Percentiles rank a stretch among this genome's conserved stretches.
Conservation (phyloP, 2,113 vertebrate genomes). For the Cichladusa arquata region DNA sequence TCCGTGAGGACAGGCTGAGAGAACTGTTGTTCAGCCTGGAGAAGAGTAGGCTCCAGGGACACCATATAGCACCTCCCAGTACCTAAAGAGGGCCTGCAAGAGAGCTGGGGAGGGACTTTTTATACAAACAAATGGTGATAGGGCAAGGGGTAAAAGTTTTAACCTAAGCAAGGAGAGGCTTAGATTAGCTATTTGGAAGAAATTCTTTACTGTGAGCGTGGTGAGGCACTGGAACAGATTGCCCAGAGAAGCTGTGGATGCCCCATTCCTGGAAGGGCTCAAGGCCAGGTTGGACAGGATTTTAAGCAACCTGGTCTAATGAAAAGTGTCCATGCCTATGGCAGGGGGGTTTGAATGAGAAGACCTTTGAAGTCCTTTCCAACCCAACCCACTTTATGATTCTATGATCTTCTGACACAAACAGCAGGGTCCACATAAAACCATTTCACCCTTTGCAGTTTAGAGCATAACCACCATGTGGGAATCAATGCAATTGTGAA, state of each 20-base stretch:
- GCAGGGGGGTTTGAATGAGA: background rate
- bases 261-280: background rate
- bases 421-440: background rate
- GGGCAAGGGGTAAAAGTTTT: background rate
- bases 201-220: background rate
- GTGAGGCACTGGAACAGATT: background rate
- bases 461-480: background rate
- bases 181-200: background rate
- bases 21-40: background rate
- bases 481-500: background rate
- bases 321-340: background rate
- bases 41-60: background rate
- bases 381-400: background rate
- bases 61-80: background rate
- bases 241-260: background rate
- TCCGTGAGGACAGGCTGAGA: background rate
- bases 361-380: background rate
- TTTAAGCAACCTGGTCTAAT: background rate
- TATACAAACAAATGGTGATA: background rate
- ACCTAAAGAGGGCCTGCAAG: background rate
- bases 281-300: background rate
- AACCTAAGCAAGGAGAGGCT: background rate
- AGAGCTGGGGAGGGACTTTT: background rate
- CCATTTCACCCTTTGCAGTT: background rate
- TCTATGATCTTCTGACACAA: background rate